Percentiles rank a stretch among this genome's conserved stretches.
Conservation (phyloP, 2,888 invertebrate species). For the Cephus sareptanus region DNA sequence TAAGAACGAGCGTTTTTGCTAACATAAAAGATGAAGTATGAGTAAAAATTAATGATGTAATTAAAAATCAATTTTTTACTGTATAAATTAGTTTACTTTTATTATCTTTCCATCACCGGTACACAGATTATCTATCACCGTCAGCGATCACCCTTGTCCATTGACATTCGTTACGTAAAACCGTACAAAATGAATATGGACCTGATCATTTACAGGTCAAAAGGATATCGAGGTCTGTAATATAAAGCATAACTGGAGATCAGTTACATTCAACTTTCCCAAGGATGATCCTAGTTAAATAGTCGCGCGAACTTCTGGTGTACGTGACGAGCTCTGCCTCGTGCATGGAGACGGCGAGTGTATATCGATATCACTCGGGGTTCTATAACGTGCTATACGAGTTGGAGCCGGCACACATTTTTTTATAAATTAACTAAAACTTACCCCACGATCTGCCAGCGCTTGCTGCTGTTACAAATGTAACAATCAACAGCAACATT, state of each 20-base stretch:
- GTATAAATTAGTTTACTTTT: background rate
- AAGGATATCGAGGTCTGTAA: conserved; percentile 8
- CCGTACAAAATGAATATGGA: conserved; percentile 27
- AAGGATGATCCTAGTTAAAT: background rate
- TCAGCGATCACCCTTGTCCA: background rate
- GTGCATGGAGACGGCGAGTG: conserved; percentile 52
- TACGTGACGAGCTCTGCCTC: conserved; percentile 57
- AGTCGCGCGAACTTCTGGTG: conserved; percentile 38
- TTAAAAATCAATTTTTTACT: background rate
- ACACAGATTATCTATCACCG: background rate
- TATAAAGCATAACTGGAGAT: conserved; percentile 5
- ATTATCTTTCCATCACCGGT: background rate
- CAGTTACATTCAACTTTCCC: conserved; percentile 10
- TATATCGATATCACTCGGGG: conserved; percentile 4
- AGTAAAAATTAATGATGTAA: background rate
- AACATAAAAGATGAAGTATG: background rate
- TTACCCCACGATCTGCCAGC: conserved; percentile 58
- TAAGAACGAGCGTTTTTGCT: background rate
- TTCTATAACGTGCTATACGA: background rate
- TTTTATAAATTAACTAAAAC: conserved; percentile 26
- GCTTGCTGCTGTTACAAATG: conserved; percentile 30
- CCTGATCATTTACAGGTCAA: conserved; percentile 16
- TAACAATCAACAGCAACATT: conserved; percentile 29
- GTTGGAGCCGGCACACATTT: conserved; percentile 1
- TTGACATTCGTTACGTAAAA: conserved; percentile 54